Base-by-base conservation (phyloP, 2,888 invertebrate genomes). In the Nasonovia ribisnigri region DNA sequence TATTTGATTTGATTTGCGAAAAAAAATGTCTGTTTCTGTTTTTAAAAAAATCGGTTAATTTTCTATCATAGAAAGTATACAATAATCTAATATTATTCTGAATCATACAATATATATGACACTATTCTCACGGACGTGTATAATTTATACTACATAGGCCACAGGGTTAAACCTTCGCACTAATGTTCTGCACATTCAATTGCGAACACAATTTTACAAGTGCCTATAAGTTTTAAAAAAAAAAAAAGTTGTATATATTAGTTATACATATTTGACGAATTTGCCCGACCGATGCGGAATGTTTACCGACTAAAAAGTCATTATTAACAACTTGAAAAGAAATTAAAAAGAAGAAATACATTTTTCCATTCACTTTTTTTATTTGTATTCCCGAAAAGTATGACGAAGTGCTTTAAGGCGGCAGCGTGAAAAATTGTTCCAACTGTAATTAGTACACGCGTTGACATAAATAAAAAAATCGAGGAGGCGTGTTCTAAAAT, bases 391-490 rank as follows among this genome's bases (percentile, higher is more conserved):
- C 36, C 36, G 77, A 77, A 77, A 77, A 77, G 8, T 20, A 77
- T 77, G 36, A 77, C 77, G 36, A 77, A 77, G 77, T 77, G 77
- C 77, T 77, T 36, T 77, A 77, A 77, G 42, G 84, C 84, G 3
- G 26, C 84, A 29, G 43, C 48, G 87, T 87, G 48, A 88, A 88
- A 88, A 88, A 88, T 51, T n/a, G 84, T 43, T 43, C 84, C 26
- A 84, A 84, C 43, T 43, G 87, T 51, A 88, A 88, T 48, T 88
- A 88, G 48, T 88, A 88, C 51, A 48, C 48, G n/a, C 48, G 48
- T 88, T 20, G 48, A 88, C 48, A 51, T 88, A 88, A 36, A 48
- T 88, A 88, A 48, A 88, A 46, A 48, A 88, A 36, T 43, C n/a
- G 87, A 88, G 48, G 87, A 36, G 48, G n/a, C 36, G 51, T 36